These are phyloP conservation scores for Menidia beryllina DNA, from an alignment of 2,113 vertebrate genomes.

Conservation along the genomic window DNA sequence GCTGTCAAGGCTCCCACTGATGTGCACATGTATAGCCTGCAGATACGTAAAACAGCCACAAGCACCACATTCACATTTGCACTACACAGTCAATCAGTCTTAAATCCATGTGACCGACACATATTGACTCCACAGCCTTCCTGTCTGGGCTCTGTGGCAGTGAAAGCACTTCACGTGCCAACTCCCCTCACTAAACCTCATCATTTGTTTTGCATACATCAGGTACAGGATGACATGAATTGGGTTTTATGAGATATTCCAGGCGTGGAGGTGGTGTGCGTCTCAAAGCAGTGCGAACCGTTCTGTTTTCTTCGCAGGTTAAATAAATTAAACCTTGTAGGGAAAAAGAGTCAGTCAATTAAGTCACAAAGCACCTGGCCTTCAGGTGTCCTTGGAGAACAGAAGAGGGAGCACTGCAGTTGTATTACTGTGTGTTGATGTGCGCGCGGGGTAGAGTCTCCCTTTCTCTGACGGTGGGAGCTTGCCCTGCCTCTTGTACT, in stretches of 20 bases:
- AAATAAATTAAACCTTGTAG: conserved; percentile 70
- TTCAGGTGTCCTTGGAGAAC: conserved; percentile 81
- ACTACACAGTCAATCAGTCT: conserved; percentile 46
- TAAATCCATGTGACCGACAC: conserved; percentile 64
- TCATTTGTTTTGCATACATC: conserved; percentile 46
- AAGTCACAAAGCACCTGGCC: conserved; percentile 69
- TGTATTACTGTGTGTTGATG: conserved; percentile 30
- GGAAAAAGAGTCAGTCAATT: conserved; percentile 67
- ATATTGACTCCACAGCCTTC: conserved; percentile 76
- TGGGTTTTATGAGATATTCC: conserved; percentile 1
- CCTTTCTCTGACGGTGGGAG: conserved; percentile 75
- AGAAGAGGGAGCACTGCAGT: conserved; percentile 54
- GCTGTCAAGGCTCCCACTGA: background rate
- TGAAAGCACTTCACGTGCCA: conserved; percentile 24
- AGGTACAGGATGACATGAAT: conserved; percentile 1
- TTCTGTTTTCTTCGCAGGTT: conserved; percentile 36
- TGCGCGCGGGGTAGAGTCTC: conserved; percentile 48
- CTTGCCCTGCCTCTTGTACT: conserved; percentile 85
- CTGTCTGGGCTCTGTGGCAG: conserved; percentile 11
- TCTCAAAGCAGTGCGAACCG: conserved; percentile 5
- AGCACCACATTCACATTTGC: conserved; percentile 3
- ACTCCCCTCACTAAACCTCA: conserved; percentile 22
- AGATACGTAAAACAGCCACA: background rate
- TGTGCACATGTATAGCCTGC: background rate
- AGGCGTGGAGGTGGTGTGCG: conserved; percentile 16